These are phyloP conservation scores for Dipodomys stephensi DNA, from an alignment of 2,113 vertebrate species.

Conservation along the genomic window DNA sequence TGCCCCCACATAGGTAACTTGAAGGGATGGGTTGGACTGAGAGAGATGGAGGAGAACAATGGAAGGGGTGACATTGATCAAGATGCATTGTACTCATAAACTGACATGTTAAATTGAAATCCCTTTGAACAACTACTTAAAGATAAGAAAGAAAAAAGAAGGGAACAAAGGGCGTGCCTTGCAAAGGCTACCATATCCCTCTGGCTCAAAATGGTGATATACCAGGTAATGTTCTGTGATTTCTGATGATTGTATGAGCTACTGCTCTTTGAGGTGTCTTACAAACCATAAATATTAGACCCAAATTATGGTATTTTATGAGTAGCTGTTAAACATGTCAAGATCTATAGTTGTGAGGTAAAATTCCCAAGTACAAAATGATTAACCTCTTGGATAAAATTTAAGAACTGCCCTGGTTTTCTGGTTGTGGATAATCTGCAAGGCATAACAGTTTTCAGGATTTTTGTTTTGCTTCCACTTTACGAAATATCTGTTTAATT, in stretches of 20 bases:
- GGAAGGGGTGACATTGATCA: too few relatives aligned
- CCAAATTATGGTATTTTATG: slow-evolving; percentile 7
- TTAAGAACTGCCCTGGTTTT: neutral
- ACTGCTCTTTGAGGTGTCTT: slow-evolving; percentile 20
- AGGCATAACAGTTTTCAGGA: neutral
- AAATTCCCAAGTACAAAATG: neutral
- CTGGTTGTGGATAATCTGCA: slow-evolving; percentile 9
- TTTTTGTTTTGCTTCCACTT: slow-evolving; percentile 73
- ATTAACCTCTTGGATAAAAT: slow-evolving; percentile 7
- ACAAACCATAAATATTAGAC: neutral
- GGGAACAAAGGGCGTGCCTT: neutral
- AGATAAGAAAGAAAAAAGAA: too few relatives aligned
- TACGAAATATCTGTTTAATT: slow-evolving; percentile 61
- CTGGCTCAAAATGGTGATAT: slow-evolving; percentile 31
- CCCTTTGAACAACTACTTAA: too few relatives aligned
- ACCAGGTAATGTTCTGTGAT: neutral
- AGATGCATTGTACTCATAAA: too few relatives aligned
- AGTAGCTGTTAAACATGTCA: slow-evolving; percentile 23
- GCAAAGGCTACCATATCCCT: slow-evolving; percentile 6
- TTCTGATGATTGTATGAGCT: neutral
- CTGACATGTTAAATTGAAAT: too few relatives aligned
- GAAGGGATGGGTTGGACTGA: too few relatives aligned
- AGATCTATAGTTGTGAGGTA: neutral
- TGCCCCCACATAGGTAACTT: too few relatives aligned
- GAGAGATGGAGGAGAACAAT: too few relatives aligned